Evolutionary conservation across 2,797 vertebrate species (phyloP), one percentile per base, ranked within the genome.

Genomic region (Tenualosa ilisha): DNA sequence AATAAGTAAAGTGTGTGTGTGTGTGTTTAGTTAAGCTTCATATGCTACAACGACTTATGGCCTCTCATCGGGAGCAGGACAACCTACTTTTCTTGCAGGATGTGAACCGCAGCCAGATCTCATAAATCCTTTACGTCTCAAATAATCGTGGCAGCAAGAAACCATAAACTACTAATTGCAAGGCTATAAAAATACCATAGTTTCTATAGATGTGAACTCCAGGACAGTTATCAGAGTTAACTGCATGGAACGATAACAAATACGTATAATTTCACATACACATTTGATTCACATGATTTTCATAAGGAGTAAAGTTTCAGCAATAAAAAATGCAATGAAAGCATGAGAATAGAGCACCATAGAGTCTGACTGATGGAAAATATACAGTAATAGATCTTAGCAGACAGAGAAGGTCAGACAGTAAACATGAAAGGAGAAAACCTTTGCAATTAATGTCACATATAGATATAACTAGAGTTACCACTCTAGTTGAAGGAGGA

Each of bases 111-210:
- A 90, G 88, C 85, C 72, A 87, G 68, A 53, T 59, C 85, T 89
- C 86, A 86, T 90, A 88, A 90, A 89, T 89, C 49, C 85, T 86
- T 79, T 85, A 87, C 89, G 87, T 89, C 75, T 89, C 83, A 88
- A 88, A 91, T 88, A 87, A 86, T 88, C 65, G 81, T 51, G 63
- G 84, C 22, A 82, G 88, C 83, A 84, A 86, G 11, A 91, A 91
- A 89, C 85, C 68, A 86, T 91, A 89, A 89, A 92, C 59, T 87
- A 68, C 86, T 88, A 91, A 91, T 88, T 90, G 87, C 82, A 86
- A 75, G 5, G 56, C 51, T 87, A 81, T 91, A 88, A 87, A 84
- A 56, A 22, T 75, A 86, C 63, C 79, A 86, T 86, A 12, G 68
- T 54, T 53, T 59, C 82, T 85, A 72, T 75, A 88, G 61, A 87